Evolutionary conservation across 2,113 vertebrate species (phyloP).

Genomic region (Elgaria multicarinata): DNA sequence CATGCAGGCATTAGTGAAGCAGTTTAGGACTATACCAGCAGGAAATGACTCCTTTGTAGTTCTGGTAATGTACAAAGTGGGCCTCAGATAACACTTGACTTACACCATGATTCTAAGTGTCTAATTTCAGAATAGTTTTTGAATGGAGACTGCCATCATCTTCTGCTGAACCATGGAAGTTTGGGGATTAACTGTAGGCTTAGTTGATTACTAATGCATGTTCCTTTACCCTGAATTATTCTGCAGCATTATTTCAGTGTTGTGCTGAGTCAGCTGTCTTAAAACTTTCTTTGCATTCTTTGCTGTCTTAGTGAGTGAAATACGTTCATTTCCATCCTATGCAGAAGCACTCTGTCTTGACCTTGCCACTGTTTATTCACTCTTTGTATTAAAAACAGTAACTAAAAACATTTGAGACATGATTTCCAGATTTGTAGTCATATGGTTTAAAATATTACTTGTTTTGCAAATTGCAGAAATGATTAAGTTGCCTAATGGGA

Average conservation of each 20-base stretch:
- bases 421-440: neutral
- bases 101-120: neutral
- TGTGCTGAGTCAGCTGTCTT: neutral
- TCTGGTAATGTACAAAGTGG: neutral
- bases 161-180: neutral
- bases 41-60: neutral
- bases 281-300: neutral
- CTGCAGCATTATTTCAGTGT: neutral
- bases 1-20: neutral
- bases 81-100: neutral
- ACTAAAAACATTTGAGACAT: neutral
- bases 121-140: neutral
- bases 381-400: neutral
- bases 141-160: neutral
- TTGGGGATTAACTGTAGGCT: accelerated
- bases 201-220: neutral
- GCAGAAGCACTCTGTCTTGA: neutral
- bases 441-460: neutral
- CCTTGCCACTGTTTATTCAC: neutral
- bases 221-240: neutral
- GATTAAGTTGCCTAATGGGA: neutral
- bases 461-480: neutral
- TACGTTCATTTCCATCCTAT: neutral
- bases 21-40: neutral
- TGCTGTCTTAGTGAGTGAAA: neutral